phyloP scores from a whole-genome alignment of 2,797 vertebrate species.

The Rhabdomys pumilio region DNA sequence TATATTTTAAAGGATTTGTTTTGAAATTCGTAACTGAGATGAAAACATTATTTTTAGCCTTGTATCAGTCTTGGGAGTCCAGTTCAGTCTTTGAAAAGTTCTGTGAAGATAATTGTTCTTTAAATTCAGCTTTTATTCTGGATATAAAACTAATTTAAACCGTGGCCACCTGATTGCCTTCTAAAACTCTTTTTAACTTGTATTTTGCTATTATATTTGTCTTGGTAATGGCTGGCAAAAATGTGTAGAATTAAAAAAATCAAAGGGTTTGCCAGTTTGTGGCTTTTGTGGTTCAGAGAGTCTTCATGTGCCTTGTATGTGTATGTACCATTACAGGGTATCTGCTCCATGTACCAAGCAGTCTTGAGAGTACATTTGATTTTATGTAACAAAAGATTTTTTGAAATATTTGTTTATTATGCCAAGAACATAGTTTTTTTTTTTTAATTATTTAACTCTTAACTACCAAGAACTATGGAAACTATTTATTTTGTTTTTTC shows the following conservation, averaged over 20 bases:
- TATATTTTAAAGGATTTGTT: not conserved
- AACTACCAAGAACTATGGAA: conserved; percentile 51
- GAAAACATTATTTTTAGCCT: not conserved
- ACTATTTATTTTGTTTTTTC: not conserved
- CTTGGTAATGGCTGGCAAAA: conserved; percentile 24
- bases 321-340: not conserved
- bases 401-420: not conserved
- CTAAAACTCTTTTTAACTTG: conserved; percentile 6
- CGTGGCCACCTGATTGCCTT: not conserved
- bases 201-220: conserved; percentile 60
- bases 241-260: conserved; percentile 58
- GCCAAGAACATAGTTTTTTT: not conserved
- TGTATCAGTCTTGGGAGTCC: not conserved
- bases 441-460: conserved; percentile 8
- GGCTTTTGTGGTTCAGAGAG: not conserved
- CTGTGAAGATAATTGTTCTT: not conserved
- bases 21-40: conserved; percentile 35
- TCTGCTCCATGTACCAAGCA: not conserved
- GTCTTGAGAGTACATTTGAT: conserved; percentile 30
- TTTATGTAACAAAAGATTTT: conserved; percentile 25
- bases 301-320: not conserved
- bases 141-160: not conserved
- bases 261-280: conserved; percentile 44
- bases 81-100: not conserved
- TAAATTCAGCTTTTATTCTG: conserved; percentile 9